Evolutionary conservation across 1,140 invertebrate species (phyloP).

Genomic region (Galleria mellonella): DNA sequence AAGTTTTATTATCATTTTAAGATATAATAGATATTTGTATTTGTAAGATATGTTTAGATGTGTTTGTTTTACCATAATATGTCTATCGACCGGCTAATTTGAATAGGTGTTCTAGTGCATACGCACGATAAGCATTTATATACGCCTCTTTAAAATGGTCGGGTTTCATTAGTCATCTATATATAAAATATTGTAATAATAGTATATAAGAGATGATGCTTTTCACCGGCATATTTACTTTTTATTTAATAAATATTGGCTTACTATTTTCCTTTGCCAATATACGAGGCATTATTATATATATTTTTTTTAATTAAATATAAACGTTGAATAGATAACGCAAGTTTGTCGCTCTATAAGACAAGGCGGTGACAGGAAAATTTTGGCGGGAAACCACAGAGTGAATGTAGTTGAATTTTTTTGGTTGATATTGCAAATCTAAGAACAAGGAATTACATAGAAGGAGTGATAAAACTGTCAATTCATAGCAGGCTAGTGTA

Average conservation of each 20-base stretch:
- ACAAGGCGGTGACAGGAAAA: background rate
- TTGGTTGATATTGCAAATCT: no score
- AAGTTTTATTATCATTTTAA: constrained; percentile 39
- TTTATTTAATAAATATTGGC: constrained; percentile 27
- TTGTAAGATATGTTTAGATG: constrained; percentile 56
- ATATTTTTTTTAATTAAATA: constrained; percentile 23
- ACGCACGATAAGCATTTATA: background rate
- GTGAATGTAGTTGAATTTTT: no score
- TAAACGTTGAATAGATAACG: no score
- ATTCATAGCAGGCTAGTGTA: no score
- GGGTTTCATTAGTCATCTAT: constrained; percentile 51
- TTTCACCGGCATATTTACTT: constrained; percentile 39
- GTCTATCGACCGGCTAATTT: constrained; percentile 29
- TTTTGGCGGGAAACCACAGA: background rate
- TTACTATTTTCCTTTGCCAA: constrained; percentile 26
- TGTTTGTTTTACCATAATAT: constrained; percentile 50
- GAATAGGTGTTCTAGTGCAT: constrained; percentile 15
- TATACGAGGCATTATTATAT: constrained; percentile 28
- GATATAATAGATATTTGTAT: constrained; percentile 39
- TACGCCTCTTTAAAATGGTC: constrained; percentile 39
- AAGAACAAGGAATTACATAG: no score
- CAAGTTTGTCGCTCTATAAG: no score
- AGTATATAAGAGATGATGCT: constrained; percentile 46
- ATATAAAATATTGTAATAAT: constrained; percentile 52
- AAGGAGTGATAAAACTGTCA: no score